These are phyloP conservation scores for Lagopus leucura DNA, from an alignment of 2,113 vertebrate genomes.

Conservation along the genomic window DNA sequence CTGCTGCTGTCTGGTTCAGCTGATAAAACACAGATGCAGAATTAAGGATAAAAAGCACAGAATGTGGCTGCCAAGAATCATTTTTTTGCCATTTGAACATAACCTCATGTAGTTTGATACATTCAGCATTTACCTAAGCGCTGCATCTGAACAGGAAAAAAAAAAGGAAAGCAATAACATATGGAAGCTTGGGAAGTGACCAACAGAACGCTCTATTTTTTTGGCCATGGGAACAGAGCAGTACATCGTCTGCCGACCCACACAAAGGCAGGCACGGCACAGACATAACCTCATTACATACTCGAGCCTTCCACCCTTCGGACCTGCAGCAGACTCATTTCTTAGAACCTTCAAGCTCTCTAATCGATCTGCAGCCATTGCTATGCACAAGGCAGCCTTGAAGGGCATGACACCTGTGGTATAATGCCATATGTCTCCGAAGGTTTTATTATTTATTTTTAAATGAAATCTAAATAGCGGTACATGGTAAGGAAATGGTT, in stretches of 20 bases:
- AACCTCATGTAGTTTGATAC: slow-evolving; percentile 59
- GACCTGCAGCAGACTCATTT: slow-evolving; percentile 73
- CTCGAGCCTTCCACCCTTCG: slow-evolving; percentile 55
- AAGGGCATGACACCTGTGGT: slow-evolving; percentile 51
- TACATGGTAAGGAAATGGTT: slow-evolving; percentile 53
- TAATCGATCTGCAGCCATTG: slow-evolving; percentile 56
- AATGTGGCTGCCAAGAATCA: slow-evolving; percentile 64
- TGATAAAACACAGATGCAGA: slow-evolving; percentile 78
- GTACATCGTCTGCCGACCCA: background rate
- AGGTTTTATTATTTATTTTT: slow-evolving; percentile 68
- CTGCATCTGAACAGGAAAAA: slow-evolving; percentile 2
- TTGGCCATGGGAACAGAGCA: slow-evolving; percentile 43
- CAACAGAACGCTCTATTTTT: slow-evolving; percentile 48
- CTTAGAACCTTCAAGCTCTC: slow-evolving; percentile 68
- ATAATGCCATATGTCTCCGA: slow-evolving; percentile 40
- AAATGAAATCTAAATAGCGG: slow-evolving; percentile 52
- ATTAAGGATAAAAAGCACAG: slow-evolving; percentile 71
- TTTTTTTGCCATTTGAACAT: slow-evolving; percentile 67
- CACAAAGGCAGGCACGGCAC: background rate
- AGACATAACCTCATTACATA: slow-evolving; percentile 74
- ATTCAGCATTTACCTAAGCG: slow-evolving; percentile 59
- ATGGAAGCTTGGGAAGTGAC: slow-evolving; percentile 63
- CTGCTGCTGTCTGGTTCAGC: slow-evolving; percentile 70
- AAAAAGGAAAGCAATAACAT: slow-evolving; percentile 25
- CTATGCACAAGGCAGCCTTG: slow-evolving; percentile 55